Evolutionary conservation across 2,797 vertebrate genomes (phyloP), one percentile per base, ranked within the genome.

Genomic region (Tenualosa ilisha): DNA sequence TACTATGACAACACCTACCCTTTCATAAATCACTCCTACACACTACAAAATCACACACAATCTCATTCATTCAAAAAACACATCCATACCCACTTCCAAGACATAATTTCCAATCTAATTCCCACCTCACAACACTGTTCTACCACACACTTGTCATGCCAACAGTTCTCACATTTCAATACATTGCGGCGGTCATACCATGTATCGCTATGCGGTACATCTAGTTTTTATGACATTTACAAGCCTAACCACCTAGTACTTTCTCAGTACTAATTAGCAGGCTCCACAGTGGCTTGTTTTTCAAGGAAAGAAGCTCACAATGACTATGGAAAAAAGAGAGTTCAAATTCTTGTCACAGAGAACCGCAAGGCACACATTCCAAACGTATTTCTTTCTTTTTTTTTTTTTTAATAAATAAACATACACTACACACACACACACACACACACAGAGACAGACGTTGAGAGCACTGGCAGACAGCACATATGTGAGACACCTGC

Each of bases 381-480:
- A 72, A 9, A 37, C n/a, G n/a, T n/a, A n/a, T n/a, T n/a, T n/a
- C 54, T 59, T 5, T 22, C 2, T 4, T 22, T 59, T 22, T 59
- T 59, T 56, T 68, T 72, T 72, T 37, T 15, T 72, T 13, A 24
- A 49, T 8, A 49, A 49, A 49, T 8, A 49, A 4, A 49, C 6
- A 49, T 8, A 5, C 46, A 49, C 4, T 17, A 54, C 12, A 3
- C 13, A 54, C 53, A 56, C 3, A 22, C 54, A 56, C 54, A 56
- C 13, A 20, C 17, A 20, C 53, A 20, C 53, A 54, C 13, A 54
- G 0, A 54, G 2, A 54, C 53, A 20, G 63, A 37, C 11, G 31
- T 9, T 65, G 84, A 88, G 88, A 90, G 88, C 84, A 72, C 89
- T 85, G 88, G 89, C 83, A 1, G 59, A 81, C 65, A 51, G 65